Evolutionary conservation across 2,888 invertebrate genomes (phyloP), one percentile per base, ranked within the genome.

Genomic region (Orthosia cruda): DNA sequence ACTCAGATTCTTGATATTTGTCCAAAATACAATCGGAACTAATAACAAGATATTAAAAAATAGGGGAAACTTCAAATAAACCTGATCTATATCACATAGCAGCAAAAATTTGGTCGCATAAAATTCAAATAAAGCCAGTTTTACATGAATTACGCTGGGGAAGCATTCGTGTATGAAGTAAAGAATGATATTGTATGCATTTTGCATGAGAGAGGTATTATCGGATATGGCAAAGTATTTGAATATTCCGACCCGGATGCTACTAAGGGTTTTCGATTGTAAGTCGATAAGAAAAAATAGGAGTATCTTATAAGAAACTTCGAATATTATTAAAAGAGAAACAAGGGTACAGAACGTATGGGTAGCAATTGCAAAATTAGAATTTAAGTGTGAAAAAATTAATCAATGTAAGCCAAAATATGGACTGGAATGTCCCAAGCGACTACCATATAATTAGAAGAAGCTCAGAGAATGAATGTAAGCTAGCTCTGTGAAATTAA

Each of bases 171-270:
- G 94, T 94, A 95, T 93, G 93, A 93, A 94, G 94, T 94, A 95
- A 96, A 95, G 94, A 95, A 96, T 95, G 95, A 95, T 96, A 96
- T 95, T 96, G 95, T 95, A 95, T 96, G 96, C 95, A 96, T 96
- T 96, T 96, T 96, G 94, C 95, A 96, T 96, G 96, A 95, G 94
- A 92, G 90, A 88, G 91, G 93, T 94, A 95, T 96, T 95, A 96
- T 96, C 95, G 95, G 94, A 94, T 95, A 94, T 93, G 92, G 93
- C 90, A 90, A 93, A 94, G 94, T 94, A 96, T 96, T 96, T 95
- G 95, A 95, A 96, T 96, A 96, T 94, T 94, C 93, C 91, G 81
- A 89, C 89, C 88, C 86, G 77, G 76, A 40, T 71, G 70, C 67
- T 92, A 93, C 92, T 77, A 89, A 74, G 74, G 82, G 77, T 87